These are phyloP conservation scores for Cephalopachus bancanus DNA, from an alignment of 2,797 vertebrate species.

Conservation along the genomic window DNA sequence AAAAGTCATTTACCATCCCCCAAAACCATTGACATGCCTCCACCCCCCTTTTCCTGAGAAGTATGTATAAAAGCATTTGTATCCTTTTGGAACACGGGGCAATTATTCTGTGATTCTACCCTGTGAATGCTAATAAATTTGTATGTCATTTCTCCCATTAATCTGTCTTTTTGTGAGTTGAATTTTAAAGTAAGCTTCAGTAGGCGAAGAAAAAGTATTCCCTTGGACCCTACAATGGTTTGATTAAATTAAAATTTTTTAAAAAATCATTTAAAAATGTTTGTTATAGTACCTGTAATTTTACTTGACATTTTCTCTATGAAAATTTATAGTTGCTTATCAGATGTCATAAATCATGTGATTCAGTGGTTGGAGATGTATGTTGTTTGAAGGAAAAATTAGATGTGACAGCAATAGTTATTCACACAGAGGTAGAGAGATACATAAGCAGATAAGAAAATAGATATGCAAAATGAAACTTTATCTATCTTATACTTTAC, in stretches of 20 bases:
- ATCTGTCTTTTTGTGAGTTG: background rate
- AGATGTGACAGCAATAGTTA: background rate
- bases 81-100: background rate
- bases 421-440: background rate
- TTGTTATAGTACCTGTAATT: background rate
- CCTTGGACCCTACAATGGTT: background rate
- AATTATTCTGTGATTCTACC: background rate
- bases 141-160: background rate
- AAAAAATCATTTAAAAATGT: background rate
- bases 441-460: background rate
- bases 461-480: background rate
- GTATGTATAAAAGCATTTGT: background rate
- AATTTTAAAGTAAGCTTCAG: background rate
- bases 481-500: background rate
- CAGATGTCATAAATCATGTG: background rate
- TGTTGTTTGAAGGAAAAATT: background rate
- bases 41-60: background rate
- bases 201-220: background rate
- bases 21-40: background rate
- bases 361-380: background rate
- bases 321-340: background rate
- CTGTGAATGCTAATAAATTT: background rate
- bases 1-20: background rate
- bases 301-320: constrained; percentile 28
- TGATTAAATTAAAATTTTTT: background rate